A percentile compares a stretch with the other conserved stretches of the same genome.
phyloP scores from a whole-genome alignment of 1,140 invertebrate genomes.

The Acromyrmex heyeri region DNA sequence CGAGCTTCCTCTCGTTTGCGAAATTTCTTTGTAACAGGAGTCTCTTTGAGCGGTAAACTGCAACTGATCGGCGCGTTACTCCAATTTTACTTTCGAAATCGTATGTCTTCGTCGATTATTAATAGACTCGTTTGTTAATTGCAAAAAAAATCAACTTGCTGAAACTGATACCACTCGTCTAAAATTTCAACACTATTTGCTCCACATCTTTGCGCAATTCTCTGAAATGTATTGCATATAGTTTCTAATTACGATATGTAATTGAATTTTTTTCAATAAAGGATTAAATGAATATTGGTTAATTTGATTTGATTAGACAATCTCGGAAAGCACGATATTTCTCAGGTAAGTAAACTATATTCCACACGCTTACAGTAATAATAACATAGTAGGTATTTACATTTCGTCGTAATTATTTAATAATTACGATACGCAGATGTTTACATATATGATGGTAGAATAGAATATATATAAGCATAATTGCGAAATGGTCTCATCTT shows the following conservation, averaged over 20 bases:
- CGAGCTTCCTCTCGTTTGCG: constrained; percentile 32
- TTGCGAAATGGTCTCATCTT: constrained; percentile 1
- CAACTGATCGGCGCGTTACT: not conserved
- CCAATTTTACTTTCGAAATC: not conserved
- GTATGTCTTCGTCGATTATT: not conserved
- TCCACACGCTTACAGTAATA: constrained; percentile 37
- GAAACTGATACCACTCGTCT: not conserved
- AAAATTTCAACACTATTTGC: not conserved
- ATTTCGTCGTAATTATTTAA: constrained; percentile 13
- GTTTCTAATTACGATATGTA: not conserved
- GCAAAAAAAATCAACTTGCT: not conserved
- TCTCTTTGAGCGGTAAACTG: not conserved
- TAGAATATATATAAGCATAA: constrained; percentile 30
- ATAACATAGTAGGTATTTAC: constrained; percentile 35
- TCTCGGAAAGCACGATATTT: not conserved
- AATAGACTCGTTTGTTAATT: not conserved
- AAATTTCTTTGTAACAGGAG: constrained; percentile 42
- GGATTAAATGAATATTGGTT: not conserved
- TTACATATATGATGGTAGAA: constrained; percentile 13
- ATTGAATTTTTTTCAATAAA: not conserved
- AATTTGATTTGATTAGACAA: not conserved
- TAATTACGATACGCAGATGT: constrained; percentile 38
- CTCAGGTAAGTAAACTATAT: constrained; percentile 54
- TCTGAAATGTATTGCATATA: not conserved
- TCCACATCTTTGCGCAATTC: not conserved